These are phyloP conservation scores for Rhagonycha lutea DNA, from an alignment of 2,888 invertebrate genomes.

Conservation along the genomic window DNA sequence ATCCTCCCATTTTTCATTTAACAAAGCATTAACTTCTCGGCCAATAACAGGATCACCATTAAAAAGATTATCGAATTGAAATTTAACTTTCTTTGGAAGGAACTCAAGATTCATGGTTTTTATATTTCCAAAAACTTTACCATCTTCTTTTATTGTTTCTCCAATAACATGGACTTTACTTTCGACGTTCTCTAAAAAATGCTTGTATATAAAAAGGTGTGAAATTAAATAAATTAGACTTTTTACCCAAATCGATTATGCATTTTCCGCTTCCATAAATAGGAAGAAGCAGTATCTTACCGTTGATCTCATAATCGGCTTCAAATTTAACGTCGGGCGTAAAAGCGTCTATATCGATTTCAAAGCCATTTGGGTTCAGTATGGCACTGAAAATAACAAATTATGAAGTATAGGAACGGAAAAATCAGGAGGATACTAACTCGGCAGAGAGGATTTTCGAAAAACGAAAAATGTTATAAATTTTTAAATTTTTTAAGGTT, in stretches of 20 bases:
- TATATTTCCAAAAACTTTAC: slow-evolving; percentile 67
- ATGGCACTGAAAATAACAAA: background rate
- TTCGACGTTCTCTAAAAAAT: background rate
- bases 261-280: slow-evolving; percentile 67
- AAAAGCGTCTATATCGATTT: slow-evolving; percentile 55
- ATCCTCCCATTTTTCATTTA: slow-evolving; percentile 49
- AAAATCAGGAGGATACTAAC: slow-evolving; percentile 46
- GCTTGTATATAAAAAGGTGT: background rate
- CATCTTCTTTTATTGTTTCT: slow-evolving; percentile 57
- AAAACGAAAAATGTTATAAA: slow-evolving; percentile 65
- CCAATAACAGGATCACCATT: slow-evolving; percentile 46
- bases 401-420: too few relatives aligned
- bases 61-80: slow-evolving; percentile 70
- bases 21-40: slow-evolving; percentile 48
- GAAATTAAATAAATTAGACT: background rate
- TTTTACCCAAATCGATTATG: slow-evolving; percentile 65
- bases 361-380: background rate
- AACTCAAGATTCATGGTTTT: slow-evolving; percentile 67
- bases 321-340: slow-evolving; percentile 65
- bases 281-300: slow-evolving; percentile 66
- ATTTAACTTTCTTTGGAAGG: slow-evolving; percentile 62
- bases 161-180: slow-evolving; percentile 61
- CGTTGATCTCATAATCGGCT: slow-evolving; percentile 68
- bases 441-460: too few relatives aligned
- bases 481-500: slow-evolving; percentile 66